These are phyloP conservation scores for Stegostoma tigrinum DNA, from an alignment of 2,113 vertebrate species.

Conservation along the genomic window DNA sequence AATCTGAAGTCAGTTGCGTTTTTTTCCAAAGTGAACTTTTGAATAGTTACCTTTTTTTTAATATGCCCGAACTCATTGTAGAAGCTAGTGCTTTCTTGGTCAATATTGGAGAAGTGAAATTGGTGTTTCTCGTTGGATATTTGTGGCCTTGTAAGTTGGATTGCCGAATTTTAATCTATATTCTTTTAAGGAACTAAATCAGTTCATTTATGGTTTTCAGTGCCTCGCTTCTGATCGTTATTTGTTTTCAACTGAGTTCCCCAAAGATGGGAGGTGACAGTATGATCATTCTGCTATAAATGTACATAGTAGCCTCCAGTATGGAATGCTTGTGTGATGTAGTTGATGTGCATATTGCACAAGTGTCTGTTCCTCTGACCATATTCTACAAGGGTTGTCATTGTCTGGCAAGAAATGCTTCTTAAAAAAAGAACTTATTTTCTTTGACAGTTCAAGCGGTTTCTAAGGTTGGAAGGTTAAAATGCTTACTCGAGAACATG, in stretches of 20 bases:
- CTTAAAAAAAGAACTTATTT: neutral
- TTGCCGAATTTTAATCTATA: neutral
- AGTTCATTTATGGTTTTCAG: neutral
- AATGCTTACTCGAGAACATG: neutral
- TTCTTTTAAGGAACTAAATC: neutral
- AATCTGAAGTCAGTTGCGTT: too few species aligned
- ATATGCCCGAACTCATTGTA: too few species aligned
- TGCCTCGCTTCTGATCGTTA: neutral
- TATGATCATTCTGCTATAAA: neutral
- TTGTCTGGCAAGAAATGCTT: neutral
- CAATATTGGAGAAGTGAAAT: neutral
- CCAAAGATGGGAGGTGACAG: neutral
- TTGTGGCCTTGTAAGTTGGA: neutral
- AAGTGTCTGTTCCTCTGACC: neutral
- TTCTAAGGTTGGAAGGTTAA: neutral
- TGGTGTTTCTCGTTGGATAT: neutral
- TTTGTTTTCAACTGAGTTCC: neutral
- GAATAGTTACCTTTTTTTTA: too few species aligned
- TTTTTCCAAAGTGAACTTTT: neutral
- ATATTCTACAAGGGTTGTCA: neutral
- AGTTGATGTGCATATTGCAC: neutral
- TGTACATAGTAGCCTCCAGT: too few species aligned
- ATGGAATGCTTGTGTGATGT: too few species aligned
- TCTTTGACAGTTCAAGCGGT: neutral
- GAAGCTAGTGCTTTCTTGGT: neutral